Base-by-base conservation (phyloP, 2,888 invertebrate genomes). In the Dusona sp. region DNA sequence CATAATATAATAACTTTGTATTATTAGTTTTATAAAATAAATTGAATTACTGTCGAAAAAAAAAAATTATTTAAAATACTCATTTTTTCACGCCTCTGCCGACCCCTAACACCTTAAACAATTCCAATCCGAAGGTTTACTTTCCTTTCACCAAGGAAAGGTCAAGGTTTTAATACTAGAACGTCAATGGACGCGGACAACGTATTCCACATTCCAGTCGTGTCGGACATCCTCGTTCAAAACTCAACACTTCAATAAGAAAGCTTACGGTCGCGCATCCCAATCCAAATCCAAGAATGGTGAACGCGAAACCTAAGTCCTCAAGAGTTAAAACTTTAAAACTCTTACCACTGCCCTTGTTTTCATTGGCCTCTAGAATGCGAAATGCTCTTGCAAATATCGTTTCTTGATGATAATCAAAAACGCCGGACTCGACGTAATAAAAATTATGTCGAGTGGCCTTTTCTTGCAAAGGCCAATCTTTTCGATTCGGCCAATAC, bases 231-330 rank as follows among this genome's bases (percentile, higher is more conserved):
- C 2, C 6, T n/a, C 57, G 25, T 61, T 61, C 57, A 6, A 61
- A 22, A 16, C 57, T 61, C 57, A 61, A 61, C 0, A 61, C 1
- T 70, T 82, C 81, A 19, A 82, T 2, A 16, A 82, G 1, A n/a
- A 75, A 82, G 36, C 9, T 42, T 2, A 75, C 6, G 7, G 68
- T 33, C 0, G 75, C 65, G 0, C 29, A 29, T 48, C 8, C 57
- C 25, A 82, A 57, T 8, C 81, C 81, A 36, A 77, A 25, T 19
- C 38, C 82, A 22, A 83, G 77, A 51, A 83, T 70, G 0, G 13
- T 70, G 45, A 83, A 83, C 3, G 82, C 82, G 33, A 83, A 83
- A 1, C 3, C 33, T 61, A 82, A 22, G 9, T 82, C 75, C 9
- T 9, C 54, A 2, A 68, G 3, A 2, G 3, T 70, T 38, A 83